These are phyloP conservation scores for Entomyzon cyanotis DNA, from an alignment of 2,113 vertebrate genomes.

Conservation along the genomic window DNA sequence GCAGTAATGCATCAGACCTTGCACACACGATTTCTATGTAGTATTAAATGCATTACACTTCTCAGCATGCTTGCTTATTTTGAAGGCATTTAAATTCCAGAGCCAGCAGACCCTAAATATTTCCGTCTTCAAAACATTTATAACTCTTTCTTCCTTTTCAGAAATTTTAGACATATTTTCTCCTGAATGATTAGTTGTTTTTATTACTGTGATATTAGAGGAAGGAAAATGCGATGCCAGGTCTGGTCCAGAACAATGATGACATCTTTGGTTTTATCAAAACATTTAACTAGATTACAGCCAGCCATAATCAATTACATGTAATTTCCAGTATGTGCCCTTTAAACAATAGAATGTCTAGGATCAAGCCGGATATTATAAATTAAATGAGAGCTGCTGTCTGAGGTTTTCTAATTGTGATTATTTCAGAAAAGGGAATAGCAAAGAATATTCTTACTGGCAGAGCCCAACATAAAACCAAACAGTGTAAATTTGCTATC, in stretches of 20 bases:
- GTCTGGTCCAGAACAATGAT: not conserved
- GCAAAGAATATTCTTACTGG: not conserved
- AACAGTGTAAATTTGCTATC: not conserved
- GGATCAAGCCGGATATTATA: not conserved
- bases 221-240: not conserved
- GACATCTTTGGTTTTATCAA: not conserved
- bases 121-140: not conserved
- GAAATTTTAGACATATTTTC: not conserved
- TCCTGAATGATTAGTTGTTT: not conserved
- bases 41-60: not conserved
- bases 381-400: not conserved
- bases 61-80: not conserved
- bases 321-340: not conserved
- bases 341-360: conserved; percentile 2
- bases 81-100: not conserved
- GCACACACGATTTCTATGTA: not conserved
- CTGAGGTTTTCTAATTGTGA: not conserved
- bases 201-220: not conserved
- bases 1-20: not conserved
- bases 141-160: not conserved
- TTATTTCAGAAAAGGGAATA: not conserved
- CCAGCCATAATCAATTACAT: conserved; percentile 2
- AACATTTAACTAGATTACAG: conserved; percentile 30
- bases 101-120: not conserved
- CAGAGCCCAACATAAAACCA: not conserved